Conservation (phyloP, 2,113 vertebrate genomes). For the Neodontobutis hainanensis region DNA sequence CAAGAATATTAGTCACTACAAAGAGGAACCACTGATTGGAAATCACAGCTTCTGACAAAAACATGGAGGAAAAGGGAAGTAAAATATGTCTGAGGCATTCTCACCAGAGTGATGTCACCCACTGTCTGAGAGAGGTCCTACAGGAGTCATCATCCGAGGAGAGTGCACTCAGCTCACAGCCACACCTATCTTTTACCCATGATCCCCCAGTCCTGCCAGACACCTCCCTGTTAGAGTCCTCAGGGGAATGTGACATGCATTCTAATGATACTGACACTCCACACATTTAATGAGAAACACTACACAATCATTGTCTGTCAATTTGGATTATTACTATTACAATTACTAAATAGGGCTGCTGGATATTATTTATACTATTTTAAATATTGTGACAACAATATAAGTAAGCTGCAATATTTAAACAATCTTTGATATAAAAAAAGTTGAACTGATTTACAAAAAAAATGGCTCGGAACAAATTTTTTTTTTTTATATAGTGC, state of each 20-base stretch:
- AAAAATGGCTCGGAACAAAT: too few relatives aligned
- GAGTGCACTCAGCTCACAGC: slow-evolving; percentile 19
- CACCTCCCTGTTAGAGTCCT: background rate
- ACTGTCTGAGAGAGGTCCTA: background rate
- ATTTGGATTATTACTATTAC: background rate
- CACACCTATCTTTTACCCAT: slow-evolving; percentile 11
- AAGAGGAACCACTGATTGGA: too few relatives aligned
- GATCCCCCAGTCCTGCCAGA: background rate
- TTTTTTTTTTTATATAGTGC: too few relatives aligned
- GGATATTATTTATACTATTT: too few relatives aligned
- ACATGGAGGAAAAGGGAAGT: background rate
- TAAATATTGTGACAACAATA: too few relatives aligned
- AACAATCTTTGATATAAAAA: too few relatives aligned
- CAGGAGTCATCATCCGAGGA: background rate
- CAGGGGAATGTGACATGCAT: slow-evolving; percentile 33
- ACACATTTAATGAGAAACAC: slow-evolving; percentile 10
- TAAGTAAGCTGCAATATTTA: too few relatives aligned
- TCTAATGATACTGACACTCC: slow-evolving; percentile 26
- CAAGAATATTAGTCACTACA: too few relatives aligned
- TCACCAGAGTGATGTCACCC: background rate
- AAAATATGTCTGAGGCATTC: background rate
- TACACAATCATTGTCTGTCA: slow-evolving; percentile 20
- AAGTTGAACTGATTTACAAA: too few relatives aligned
- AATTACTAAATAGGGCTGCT: background rate
- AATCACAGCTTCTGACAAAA: too few relatives aligned